phyloP scores from a whole-genome alignment of 2,113 vertebrate genomes.

The Henicopernis longicauda region DNA sequence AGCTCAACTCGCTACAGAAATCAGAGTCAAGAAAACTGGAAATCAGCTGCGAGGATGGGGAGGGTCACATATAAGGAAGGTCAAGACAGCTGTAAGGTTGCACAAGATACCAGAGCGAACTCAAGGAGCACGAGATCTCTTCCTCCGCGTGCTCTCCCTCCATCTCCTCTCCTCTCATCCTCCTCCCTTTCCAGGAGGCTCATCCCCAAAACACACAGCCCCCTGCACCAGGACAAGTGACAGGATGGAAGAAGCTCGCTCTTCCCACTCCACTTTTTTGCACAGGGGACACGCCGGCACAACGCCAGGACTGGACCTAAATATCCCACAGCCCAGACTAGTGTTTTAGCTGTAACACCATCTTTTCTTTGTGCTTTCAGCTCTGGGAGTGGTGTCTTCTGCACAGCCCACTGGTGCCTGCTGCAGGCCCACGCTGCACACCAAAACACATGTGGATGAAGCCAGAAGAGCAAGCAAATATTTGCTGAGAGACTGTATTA shows the following conservation, averaged over 20 bases:
- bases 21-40: not conserved
- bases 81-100: not conserved
- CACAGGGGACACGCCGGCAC: rapidly evolving
- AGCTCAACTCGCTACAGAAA: not conserved
- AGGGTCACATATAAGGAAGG: not conserved
- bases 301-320: not conserved
- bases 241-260: not conserved
- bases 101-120: not conserved
- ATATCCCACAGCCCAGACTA: not conserved
- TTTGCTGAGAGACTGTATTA: not conserved
- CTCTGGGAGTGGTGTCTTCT: not conserved
- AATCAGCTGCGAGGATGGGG: not conserved
- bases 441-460: not conserved
- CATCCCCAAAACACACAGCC: not conserved
- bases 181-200: not conserved
- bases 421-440: not conserved
- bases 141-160: not conserved
- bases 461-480: not conserved
- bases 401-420: not conserved
- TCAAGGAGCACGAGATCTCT: not conserved
- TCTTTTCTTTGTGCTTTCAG: not conserved
- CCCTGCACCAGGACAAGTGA: not conserved
- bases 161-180: not conserved
- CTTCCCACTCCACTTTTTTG: not conserved
- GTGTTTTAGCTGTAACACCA: not conserved